Conservation (phyloP, 2,888 invertebrate genomes). For the Agrotis segetum region DNA sequence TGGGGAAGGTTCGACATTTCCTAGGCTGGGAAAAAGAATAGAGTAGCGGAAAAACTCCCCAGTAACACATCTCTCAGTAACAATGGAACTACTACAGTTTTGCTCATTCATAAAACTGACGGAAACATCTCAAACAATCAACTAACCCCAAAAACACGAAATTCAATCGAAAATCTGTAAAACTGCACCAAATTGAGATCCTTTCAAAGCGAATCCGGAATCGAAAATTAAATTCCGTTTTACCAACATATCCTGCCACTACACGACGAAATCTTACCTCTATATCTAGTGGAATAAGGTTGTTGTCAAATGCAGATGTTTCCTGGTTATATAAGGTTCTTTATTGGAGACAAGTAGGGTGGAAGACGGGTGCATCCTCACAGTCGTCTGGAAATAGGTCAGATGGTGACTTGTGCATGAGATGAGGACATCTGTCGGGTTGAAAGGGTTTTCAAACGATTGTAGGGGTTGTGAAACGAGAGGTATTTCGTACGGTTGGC, state of each 20-base stretch:
- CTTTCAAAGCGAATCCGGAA: slow-evolving; percentile 45
- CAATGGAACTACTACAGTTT: too few species aligned
- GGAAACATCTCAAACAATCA: slow-evolving; percentile 11
- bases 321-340: slow-evolving; percentile 36
- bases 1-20: too few species aligned
- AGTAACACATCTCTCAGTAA: too few species aligned
- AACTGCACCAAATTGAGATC: slow-evolving; percentile 56
- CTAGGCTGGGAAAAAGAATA: too few species aligned
- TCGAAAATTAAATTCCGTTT: slow-evolving; percentile 60
- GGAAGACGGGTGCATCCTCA: slow-evolving; percentile 56
- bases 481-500: too few species aligned
- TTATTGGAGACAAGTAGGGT: slow-evolving; percentile 59
- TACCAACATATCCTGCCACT: slow-evolving; percentile 15
- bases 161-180: slow-evolving; percentile 45
- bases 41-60: too few species aligned
- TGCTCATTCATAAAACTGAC: not conserved
- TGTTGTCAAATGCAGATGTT: slow-evolving; percentile 13
- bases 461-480: not conserved
- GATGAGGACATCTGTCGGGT: slow-evolving; percentile 29
- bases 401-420: slow-evolving; percentile 31
- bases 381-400: slow-evolving; percentile 52
- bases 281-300: not conserved
- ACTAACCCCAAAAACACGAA: slow-evolving; percentile 20
- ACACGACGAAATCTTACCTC: not conserved
- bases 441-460: slow-evolving; percentile 6